Evolutionary conservation across 2,797 vertebrate species (phyloP), one percentile per base, ranked within the genome.

Genomic region (Monodelphis domestica): DNA sequence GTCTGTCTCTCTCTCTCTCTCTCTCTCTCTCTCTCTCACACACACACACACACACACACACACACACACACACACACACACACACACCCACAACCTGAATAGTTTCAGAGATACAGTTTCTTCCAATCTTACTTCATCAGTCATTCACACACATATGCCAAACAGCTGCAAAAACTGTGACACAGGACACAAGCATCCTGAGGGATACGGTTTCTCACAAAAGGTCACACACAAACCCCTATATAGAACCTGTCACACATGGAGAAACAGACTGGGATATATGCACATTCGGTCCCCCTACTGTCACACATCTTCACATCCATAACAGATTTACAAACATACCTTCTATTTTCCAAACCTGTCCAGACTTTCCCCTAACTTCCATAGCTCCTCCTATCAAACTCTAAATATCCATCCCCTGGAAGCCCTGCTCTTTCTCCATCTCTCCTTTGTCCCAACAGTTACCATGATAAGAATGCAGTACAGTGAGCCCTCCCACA

Each of bases 231-330:
- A 78, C 21, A 84, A 45, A 84, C 38, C 21, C 70, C 38, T 10
- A 45, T n/a, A 70, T 9, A 38, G 6, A 38, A 6, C 63, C 50
- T 12, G 30, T 33, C 51, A 51, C 51, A 53, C 33, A 28, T 53
- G 12, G 21, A 53, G 29, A 88, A 87, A 53, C 53, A 88, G 38
- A 84, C 70, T 50, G 38, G 24, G 70, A 59, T 88, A 2, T 89
- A 92, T 91, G 90, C 94, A 57, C 89, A 78, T 94, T 93, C 95
- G 93, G 95, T 56, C 94, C 95, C 95, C 95, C 87, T 91, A 90
- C 63, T 95, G 95, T 90, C 96, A 95, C 90, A 87, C 92, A 30
- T 63, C 51, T 59, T 90, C 90, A 56, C 12, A 57, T 55, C 57
- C 89, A 78, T 45, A 55, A 50, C 87, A 52, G 53, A 78, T 84